Percentiles rank a stretch among this genome's conserved stretches.
Conservation (phyloP, 2,888 invertebrate species). For the Bugula neritina region DNA sequence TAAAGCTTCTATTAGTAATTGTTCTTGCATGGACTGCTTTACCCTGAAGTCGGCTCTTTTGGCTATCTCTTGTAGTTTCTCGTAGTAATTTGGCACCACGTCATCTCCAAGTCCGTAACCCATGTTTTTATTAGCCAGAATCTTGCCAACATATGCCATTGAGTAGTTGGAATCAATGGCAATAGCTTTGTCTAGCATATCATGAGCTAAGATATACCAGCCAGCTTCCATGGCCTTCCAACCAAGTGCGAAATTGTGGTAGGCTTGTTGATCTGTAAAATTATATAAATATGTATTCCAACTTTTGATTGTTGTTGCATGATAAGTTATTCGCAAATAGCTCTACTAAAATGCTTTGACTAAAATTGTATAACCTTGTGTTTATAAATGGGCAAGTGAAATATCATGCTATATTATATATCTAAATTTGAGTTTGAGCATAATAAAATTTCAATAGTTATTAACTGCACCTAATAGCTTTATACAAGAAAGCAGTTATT, state of each 20-base stretch:
- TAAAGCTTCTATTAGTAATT: neutral
- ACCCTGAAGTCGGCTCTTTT: neutral
- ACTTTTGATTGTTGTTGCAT: no score
- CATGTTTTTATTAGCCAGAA: neutral
- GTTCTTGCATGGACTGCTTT: neutral
- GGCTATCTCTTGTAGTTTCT: neutral
- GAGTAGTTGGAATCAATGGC: neutral
- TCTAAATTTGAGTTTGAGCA: no score
- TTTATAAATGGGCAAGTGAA: no score
- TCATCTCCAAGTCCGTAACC: neutral
- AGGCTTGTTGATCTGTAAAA: neutral
- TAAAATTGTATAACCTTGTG: no score
- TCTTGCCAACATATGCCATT: conserved; percentile 3
- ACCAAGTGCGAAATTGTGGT: conserved; percentile 7
- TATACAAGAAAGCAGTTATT: no score
- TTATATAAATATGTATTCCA: no score
- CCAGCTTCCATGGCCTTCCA: conserved; percentile 9
- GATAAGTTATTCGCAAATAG: no score
- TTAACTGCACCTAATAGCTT: no score
- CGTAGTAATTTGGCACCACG: neutral
- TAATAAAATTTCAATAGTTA: no score
- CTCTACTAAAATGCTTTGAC: no score
- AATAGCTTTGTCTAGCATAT: neutral
- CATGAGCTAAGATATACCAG: neutral
- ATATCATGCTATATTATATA: no score